Conservation (phyloP, 2,113 vertebrate species). For the Tachuris rubrigastra region DNA sequence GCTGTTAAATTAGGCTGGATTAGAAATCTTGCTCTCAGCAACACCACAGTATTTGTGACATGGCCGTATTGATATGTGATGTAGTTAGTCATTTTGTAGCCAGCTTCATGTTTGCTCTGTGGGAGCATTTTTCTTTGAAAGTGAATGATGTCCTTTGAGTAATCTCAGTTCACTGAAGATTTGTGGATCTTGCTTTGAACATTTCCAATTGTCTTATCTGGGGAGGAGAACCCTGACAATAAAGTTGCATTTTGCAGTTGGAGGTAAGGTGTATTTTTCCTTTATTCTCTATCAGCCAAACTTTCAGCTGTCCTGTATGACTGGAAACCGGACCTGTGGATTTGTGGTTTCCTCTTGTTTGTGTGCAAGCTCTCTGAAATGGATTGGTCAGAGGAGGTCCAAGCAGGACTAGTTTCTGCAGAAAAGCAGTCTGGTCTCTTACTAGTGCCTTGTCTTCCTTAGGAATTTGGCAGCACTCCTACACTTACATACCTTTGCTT, state of each 20-base stretch:
- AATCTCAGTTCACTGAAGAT: not conserved
- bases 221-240: not conserved
- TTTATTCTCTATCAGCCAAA: not conserved
- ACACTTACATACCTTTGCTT: not conserved
- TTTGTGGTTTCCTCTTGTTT: not conserved
- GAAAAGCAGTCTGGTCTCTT: not conserved
- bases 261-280: not conserved
- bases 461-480: not conserved
- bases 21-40: not conserved
- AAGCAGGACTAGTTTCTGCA: not conserved
- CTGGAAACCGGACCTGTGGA: not conserved
- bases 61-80: not conserved
- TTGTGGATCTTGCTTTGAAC: not conserved
- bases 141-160: not conserved
- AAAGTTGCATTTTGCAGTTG: not conserved
- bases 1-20: not conserved
- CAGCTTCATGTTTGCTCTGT: not conserved
- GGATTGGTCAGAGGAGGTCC: not conserved
- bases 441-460: not conserved
- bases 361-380: not conserved
- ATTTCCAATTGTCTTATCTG: not conserved
- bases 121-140: not conserved
- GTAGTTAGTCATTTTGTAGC: not conserved
- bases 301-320: not conserved
- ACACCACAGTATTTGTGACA: not conserved